phyloP scores from a whole-genome alignment of 2,888 invertebrate species.

The Chaetoderma sp. region DNA sequence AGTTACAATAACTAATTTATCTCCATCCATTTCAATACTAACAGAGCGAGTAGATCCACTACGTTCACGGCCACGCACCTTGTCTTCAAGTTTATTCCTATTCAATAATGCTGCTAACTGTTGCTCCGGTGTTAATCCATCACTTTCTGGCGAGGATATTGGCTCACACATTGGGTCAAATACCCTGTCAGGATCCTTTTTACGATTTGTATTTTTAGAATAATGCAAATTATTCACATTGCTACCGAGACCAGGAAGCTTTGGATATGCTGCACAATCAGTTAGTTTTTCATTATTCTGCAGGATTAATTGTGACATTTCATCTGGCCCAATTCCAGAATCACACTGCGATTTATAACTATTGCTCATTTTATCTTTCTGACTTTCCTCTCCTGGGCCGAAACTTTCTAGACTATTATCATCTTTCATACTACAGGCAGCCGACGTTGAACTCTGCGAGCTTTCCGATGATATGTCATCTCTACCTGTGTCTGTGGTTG shows the following conservation, averaged over 20 bases:
- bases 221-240: slow-evolving; percentile 56
- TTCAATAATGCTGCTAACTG: slow-evolving; percentile 53
- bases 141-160: slow-evolving; percentile 43
- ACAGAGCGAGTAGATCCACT: slow-evolving; percentile 52
- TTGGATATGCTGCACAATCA: slow-evolving; percentile 30
- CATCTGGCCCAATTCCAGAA: slow-evolving; percentile 48
- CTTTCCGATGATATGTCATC: slow-evolving; percentile 37
- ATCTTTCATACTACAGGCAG: slow-evolving; percentile 38
- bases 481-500: background rate
- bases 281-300: slow-evolving; percentile 58
- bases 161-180: slow-evolving; percentile 32
- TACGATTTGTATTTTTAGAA: slow-evolving; percentile 40
- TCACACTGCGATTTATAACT: slow-evolving; percentile 51
- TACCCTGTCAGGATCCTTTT: slow-evolving; percentile 41
- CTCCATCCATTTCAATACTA: slow-evolving; percentile 69
- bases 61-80: slow-evolving; percentile 38
- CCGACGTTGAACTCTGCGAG: slow-evolving; percentile 47
- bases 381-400: slow-evolving; percentile 40
- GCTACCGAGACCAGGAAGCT: slow-evolving; percentile 46
- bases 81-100: slow-evolving; percentile 51
- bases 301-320: slow-evolving; percentile 22
- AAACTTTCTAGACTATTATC: slow-evolving; percentile 40
- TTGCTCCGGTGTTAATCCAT: slow-evolving; percentile 55
- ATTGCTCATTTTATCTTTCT: slow-evolving; percentile 41
- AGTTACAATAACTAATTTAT: slow-evolving; percentile 66